phyloP scores from a whole-genome alignment of 2,797 vertebrate genomes.

The Phalanger gymnotis region DNA sequence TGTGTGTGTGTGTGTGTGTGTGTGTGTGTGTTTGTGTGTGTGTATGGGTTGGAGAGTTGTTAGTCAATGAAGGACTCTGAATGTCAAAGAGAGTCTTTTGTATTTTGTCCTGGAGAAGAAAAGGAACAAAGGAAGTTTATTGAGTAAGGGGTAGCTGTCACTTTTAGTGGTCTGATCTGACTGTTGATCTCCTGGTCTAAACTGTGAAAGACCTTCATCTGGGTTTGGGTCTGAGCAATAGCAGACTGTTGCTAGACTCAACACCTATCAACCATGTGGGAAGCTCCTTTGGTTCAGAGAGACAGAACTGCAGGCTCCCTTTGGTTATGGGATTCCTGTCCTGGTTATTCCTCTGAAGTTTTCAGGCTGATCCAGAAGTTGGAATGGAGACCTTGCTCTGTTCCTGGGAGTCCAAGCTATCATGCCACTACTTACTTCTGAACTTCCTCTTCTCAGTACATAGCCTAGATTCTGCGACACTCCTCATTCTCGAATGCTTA shows the following conservation, averaged over 20 bases:
- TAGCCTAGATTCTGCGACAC: neutral
- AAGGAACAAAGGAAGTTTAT: neutral
- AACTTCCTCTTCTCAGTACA: neutral
- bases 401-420: neutral
- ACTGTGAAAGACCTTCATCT: neutral
- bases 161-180: neutral
- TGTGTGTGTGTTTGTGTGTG: too few relatives aligned
- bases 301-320: neutral
- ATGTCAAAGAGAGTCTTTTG: neutral
- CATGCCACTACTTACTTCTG: neutral
- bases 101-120: neutral
- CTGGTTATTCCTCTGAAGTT: neutral
- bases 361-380: neutral
- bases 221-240: neutral
- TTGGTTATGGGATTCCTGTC: neutral
- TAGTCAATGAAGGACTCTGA: neutral
- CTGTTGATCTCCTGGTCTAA: neutral
- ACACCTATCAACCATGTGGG: neutral
- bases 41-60: too few relatives aligned
- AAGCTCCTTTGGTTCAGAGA: neutral
- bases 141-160: neutral
- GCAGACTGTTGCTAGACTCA: neutral
- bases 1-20: too few relatives aligned
- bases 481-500: neutral
- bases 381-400: neutral